Evolutionary conservation across 2,113 vertebrate species (phyloP).

Genomic region (Oostethus manadensis): DNA sequence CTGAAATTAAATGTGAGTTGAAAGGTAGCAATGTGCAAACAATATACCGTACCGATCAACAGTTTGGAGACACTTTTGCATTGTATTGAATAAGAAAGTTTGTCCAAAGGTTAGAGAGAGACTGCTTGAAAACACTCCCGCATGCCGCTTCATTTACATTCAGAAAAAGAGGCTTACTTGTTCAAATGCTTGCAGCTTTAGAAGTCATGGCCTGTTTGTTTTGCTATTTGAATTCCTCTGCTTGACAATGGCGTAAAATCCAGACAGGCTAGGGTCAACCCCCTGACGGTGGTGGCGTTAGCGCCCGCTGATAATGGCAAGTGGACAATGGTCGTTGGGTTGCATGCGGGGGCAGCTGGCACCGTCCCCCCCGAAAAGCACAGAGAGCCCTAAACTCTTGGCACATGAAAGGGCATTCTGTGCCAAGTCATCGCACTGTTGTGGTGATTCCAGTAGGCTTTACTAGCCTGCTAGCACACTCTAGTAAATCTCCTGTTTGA

Average conservation of each 20-base stretch:
- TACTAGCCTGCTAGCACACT: conserved; percentile 1
- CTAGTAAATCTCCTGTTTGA: conserved; percentile 6
- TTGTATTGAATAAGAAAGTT: too few relatives aligned
- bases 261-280: conserved; percentile 13
- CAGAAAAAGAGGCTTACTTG: neutral
- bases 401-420: conserved; percentile 5
- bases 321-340: conserved; percentile 21
- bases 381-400: conserved; percentile 40
- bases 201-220: neutral
- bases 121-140: too few relatives aligned
- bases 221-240: conserved; percentile 22
- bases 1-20: too few relatives aligned
- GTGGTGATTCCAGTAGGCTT: conserved; percentile 12
- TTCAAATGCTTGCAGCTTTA: neutral
- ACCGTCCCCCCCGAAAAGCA: conserved; percentile 24
- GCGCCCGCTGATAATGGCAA: conserved; percentile 24
- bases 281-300: conserved; percentile 12
- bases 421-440: conserved; percentile 18
- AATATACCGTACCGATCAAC: too few relatives aligned
- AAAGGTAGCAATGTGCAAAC: too few relatives aligned
- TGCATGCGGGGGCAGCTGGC: conserved; percentile 31
- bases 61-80: too few relatives aligned
- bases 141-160: neutral
- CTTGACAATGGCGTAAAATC: conserved; percentile 13
- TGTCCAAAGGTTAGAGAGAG: too few relatives aligned